phyloP scores from a whole-genome alignment of 2,888 invertebrate species.

The Mechanitis mazaeus region DNA sequence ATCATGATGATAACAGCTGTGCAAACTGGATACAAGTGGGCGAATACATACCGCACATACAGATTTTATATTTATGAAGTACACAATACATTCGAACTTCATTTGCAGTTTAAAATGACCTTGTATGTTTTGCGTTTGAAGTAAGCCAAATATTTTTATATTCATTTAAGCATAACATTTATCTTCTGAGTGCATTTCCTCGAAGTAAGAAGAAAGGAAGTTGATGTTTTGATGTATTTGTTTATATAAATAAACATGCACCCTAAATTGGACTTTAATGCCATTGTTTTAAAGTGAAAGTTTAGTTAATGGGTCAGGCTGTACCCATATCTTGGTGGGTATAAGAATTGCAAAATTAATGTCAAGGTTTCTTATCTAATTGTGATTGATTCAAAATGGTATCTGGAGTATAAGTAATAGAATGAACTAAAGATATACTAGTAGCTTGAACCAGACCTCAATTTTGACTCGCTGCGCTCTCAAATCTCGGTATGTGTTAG shows the following conservation, averaged over 20 bases:
- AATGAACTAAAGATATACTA: no score
- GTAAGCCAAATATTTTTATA: slow-evolving; percentile 16
- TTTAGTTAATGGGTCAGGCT: slow-evolving; percentile 15
- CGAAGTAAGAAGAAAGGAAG: slow-evolving; percentile 54
- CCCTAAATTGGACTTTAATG: background rate
- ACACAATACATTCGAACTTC: no score
- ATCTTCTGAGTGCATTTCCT: slow-evolving; percentile 49
- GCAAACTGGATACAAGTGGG: slow-evolving; percentile 29
- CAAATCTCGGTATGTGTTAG: no score
- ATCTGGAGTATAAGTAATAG: no score
- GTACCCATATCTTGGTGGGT: background rate
- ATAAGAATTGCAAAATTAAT: background rate
- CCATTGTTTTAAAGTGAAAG: background rate
- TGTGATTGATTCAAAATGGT: background rate
- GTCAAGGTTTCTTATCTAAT: slow-evolving; percentile 1
- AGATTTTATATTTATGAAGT: no score
- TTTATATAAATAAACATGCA: slow-evolving; percentile 35
- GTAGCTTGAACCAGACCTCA: background rate
- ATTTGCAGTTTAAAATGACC: background rate
- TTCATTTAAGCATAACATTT: slow-evolving; percentile 29
- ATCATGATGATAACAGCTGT: slow-evolving; percentile 37
- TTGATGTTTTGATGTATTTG: slow-evolving; percentile 45
- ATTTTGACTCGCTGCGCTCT: background rate
- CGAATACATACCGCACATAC: slow-evolving; percentile 9
- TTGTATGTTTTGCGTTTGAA: background rate